Conservation (phyloP, 1,140 invertebrate genomes). For the Orussus abietinus region DNA sequence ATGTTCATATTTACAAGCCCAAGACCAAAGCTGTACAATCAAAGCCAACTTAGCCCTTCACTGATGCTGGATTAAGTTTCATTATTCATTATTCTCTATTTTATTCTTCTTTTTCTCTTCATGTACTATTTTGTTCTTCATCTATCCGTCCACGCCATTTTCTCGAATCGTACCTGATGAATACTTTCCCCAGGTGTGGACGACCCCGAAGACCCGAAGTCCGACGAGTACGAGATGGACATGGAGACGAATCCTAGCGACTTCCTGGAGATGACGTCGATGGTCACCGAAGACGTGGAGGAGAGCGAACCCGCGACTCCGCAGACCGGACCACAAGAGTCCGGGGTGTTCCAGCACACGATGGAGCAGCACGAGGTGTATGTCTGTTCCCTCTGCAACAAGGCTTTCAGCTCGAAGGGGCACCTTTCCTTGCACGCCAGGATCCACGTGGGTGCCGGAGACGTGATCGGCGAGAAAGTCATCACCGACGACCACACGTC, state of each 20-base stretch:
- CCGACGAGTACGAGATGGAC: slow-evolving; percentile 51
- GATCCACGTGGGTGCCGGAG: slow-evolving; percentile 50
- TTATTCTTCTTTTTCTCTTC: background rate
- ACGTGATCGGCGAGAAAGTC: slow-evolving; percentile 50
- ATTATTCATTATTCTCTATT: background rate
- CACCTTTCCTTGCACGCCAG: slow-evolving; percentile 53
- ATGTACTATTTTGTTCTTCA: too few species aligned
- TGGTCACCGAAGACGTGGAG: slow-evolving; percentile 41
- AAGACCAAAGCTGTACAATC: too few species aligned
- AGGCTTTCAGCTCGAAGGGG: slow-evolving; percentile 54
- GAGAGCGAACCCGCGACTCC: slow-evolving; percentile 16
- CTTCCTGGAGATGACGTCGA: slow-evolving; percentile 46
- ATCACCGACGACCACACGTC: slow-evolving; percentile 52
- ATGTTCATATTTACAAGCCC: background rate
- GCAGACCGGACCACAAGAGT: slow-evolving; percentile 17
- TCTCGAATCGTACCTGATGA: too few species aligned
- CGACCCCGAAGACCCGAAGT: slow-evolving; percentile 44
- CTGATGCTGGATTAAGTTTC: too few species aligned
- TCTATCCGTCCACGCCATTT: too few species aligned
- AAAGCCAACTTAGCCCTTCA: too few species aligned
- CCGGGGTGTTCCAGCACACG: slow-evolving; percentile 35
- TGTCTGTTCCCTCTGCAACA: slow-evolving; percentile 53
- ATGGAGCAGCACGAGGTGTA: slow-evolving; percentile 51
- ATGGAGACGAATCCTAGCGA: slow-evolving; percentile 53
- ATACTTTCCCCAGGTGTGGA: slow-evolving; percentile 20